phyloP scores from a whole-genome alignment of 2,888 invertebrate species.

The Steinernema hermaphroditum region DNA sequence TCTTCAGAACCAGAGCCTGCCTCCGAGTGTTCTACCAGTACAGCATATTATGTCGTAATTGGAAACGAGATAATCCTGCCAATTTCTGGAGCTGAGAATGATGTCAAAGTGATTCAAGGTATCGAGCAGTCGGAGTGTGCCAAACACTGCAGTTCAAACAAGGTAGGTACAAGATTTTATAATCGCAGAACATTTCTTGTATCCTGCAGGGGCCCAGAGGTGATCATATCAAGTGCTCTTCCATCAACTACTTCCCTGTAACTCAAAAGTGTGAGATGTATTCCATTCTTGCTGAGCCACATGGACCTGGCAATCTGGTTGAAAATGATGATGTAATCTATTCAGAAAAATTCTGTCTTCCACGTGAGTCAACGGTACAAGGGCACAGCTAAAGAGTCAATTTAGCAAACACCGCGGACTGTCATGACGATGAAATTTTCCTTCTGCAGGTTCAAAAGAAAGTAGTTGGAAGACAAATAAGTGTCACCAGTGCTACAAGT shows the following conservation, averaged over 20 bases:
- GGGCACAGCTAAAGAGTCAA: background rate
- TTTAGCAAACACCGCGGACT: constrained; percentile 47
- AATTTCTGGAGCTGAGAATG: constrained; percentile 31
- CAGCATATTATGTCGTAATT: constrained; percentile 61
- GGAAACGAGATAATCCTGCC: constrained; percentile 62
- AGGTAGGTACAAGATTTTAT: constrained; percentile 46
- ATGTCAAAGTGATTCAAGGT: constrained; percentile 48
- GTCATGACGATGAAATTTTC: constrained; percentile 60
- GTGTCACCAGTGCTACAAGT: constrained; percentile 35
- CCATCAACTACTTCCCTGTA: constrained; percentile 58
- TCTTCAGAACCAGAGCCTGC: constrained; percentile 4
- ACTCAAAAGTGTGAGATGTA: constrained; percentile 54
- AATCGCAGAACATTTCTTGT: too few species aligned
- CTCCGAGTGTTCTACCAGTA: constrained; percentile 47
- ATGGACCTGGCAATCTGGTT: constrained; percentile 60
- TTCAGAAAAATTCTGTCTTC: constrained; percentile 63
- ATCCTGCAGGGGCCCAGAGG: constrained; percentile 53
- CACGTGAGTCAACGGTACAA: constrained; percentile 44
- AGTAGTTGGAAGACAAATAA: constrained; percentile 34
- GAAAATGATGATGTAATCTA: constrained; percentile 60
- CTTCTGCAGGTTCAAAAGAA: constrained; percentile 60
- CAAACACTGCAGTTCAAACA: constrained; percentile 51
- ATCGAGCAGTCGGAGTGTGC: constrained; percentile 60
- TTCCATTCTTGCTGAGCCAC: constrained; percentile 59
- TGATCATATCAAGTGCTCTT: constrained; percentile 52